phyloP scores from a whole-genome alignment of 2,113 vertebrate species.

The Esox niger region DNA sequence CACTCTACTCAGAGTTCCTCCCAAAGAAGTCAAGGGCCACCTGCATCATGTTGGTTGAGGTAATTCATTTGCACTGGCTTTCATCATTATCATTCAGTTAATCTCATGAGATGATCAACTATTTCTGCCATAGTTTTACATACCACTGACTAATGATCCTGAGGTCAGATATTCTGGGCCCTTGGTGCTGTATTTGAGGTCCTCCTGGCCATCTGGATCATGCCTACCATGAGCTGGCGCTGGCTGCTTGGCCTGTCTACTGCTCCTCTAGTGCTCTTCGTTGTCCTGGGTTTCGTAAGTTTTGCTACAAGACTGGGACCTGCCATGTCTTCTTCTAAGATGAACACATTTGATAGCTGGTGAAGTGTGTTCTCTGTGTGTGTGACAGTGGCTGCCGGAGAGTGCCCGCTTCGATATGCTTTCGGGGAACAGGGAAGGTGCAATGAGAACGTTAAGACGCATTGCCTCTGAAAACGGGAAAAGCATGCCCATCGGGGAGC shows the following conservation, averaged over 20 bases:
- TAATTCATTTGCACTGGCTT: conserved; percentile 43
- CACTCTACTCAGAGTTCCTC: conserved; percentile 89
- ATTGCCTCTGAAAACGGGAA: conserved; percentile 86
- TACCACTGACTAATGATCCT: background rate
- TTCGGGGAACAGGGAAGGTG: conserved; percentile 80
- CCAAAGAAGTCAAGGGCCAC: conserved; percentile 85
- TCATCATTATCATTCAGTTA: background rate
- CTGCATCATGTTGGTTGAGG: conserved; percentile 85
- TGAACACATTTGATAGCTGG: background rate
- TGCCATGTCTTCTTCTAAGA: background rate
- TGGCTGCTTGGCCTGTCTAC: conserved; percentile 88
- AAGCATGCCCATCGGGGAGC: conserved; percentile 78
- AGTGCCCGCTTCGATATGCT: conserved; percentile 87
- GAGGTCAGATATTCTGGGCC: conserved; percentile 85
- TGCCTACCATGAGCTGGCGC: conserved; percentile 92
- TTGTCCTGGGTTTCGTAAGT: conserved; percentile 83
- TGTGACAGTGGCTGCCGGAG: conserved; percentile 86
- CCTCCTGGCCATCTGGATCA: conserved; percentile 82
- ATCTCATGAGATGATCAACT: too few species aligned
- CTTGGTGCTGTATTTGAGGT: conserved; percentile 87
- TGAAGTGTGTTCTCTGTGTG: background rate
- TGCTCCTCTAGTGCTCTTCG: conserved; percentile 77
- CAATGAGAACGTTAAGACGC: conserved; percentile 77
- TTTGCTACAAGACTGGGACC: conserved; percentile 1
- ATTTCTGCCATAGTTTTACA: background rate